These are phyloP conservation scores for Drosophila gaucha DNA, from an alignment of 2,888 invertebrate genomes.

Conservation along the genomic window DNA sequence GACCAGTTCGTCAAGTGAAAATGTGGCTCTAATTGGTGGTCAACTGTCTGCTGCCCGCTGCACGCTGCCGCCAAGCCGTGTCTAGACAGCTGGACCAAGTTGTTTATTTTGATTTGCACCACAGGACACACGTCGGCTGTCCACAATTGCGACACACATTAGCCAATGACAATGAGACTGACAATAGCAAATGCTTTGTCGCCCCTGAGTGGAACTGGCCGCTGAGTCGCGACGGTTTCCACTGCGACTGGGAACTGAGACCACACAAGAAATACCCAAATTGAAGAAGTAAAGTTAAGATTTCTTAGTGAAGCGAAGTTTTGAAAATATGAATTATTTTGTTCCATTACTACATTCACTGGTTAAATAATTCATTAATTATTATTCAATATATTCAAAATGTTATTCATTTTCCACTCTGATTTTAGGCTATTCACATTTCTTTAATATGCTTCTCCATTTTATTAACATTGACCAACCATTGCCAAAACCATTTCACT, in stretches of 20 bases:
- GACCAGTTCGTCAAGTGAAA: constrained; percentile 52
- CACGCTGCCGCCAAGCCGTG: constrained; percentile 32
- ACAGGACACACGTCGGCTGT: constrained; percentile 51
- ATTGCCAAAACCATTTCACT: not conserved
- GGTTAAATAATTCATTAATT: too few species aligned
- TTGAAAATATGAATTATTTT: not conserved
- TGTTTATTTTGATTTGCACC: constrained; percentile 67
- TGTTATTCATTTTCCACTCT: too few species aligned
- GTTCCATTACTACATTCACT: too few species aligned
- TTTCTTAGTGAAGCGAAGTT: too few species aligned
- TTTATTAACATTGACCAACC: not conserved
- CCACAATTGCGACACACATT: constrained; percentile 52
- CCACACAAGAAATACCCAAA: constrained; percentile 60
- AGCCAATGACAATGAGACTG: constrained; percentile 29
- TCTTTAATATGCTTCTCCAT: too few species aligned
- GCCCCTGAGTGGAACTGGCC: constrained; percentile 48
- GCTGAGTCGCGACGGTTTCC: constrained; percentile 4
- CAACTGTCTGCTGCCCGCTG: constrained; percentile 16
- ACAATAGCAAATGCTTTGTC: constrained; percentile 43
- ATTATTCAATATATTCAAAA: too few species aligned
- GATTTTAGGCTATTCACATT: too few species aligned
- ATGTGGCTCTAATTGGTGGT: constrained; percentile 48
- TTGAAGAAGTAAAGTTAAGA: constrained; percentile 4
- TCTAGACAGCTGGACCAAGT: constrained; percentile 57
- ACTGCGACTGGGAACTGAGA: constrained; percentile 23